Evolutionary conservation across 2,113 vertebrate species (phyloP).

Genomic region (Hyperoodon ampullatus): DNA sequence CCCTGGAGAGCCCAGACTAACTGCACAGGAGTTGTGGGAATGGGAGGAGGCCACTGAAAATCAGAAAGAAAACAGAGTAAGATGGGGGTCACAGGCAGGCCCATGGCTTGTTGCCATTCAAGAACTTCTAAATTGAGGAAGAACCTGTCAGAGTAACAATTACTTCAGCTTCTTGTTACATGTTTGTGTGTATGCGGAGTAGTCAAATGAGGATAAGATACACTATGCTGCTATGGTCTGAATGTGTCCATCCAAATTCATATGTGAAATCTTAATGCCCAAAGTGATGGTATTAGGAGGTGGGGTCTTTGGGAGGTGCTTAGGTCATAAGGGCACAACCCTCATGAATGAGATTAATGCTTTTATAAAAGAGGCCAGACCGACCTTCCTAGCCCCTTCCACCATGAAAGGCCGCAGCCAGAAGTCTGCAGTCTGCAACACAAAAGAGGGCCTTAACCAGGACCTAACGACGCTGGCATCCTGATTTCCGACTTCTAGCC

Average conservation of each 20-base stretch:
- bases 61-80: neutral
- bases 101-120: neutral
- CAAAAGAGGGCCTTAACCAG: neutral
- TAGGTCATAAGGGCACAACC: neutral
- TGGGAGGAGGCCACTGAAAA: neutral
- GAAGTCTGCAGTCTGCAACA: neutral
- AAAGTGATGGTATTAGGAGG: neutral
- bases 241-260: neutral
- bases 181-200: neutral
- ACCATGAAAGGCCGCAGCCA: neutral
- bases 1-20: neutral
- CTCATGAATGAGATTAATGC: neutral
- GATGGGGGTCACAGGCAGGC: neutral
- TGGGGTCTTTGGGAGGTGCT: neutral
- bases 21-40: neutral
- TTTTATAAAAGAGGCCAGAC: neutral
- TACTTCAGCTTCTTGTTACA: neutral
- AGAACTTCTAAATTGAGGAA: neutral
- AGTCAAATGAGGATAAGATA: neutral
- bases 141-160: constrained; percentile 40
- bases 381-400: neutral
- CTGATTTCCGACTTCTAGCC: neutral
- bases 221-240: neutral
- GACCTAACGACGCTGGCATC: neutral
- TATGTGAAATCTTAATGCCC: neutral